Percentiles rank a stretch among this genome's conserved stretches.
These are phyloP conservation scores for Agrochola lota DNA, from an alignment of 2,888 invertebrate species.

Conservation along the genomic window DNA sequence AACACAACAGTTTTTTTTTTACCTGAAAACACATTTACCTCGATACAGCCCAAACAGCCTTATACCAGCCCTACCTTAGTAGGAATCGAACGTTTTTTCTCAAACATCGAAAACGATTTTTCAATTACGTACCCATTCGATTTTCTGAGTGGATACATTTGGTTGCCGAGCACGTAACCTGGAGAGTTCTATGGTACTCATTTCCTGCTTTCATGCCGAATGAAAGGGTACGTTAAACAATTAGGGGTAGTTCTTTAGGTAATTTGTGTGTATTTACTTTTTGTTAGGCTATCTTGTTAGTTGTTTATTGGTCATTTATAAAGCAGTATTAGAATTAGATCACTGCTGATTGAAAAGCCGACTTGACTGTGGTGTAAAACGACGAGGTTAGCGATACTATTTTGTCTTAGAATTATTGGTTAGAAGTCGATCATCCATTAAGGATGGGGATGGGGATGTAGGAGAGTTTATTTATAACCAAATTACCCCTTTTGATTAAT, in stretches of 20 bases:
- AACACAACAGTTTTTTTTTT: slow-evolving; percentile 18
- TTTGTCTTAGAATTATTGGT: too few species aligned
- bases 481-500: too few species aligned
- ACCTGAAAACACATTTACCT: slow-evolving; percentile 41
- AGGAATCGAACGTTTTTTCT: slow-evolving; percentile 51
- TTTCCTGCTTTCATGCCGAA: slow-evolving; percentile 67
- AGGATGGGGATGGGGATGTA: too few species aligned
- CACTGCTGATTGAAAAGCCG: neutral
- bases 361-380: too few species aligned
- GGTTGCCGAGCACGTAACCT: slow-evolving; percentile 66
- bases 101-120: slow-evolving; percentile 68
- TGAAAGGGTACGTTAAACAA: slow-evolving; percentile 66
- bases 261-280: slow-evolving; percentile 52
- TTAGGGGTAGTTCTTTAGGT: slow-evolving; percentile 56
- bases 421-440: too few species aligned
- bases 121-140: slow-evolving; percentile 68
- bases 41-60: slow-evolving; percentile 11
- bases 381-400: neutral
- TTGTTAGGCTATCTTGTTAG: slow-evolving; percentile 9
- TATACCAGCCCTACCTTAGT: slow-evolving; percentile 14
- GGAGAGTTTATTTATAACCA: too few species aligned
- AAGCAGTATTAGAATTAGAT: neutral
- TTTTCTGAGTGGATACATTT: slow-evolving; percentile 62
- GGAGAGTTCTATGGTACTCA: slow-evolving; percentile 63
- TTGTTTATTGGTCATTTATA: neutral